A percentile compares a stretch with the other conserved stretches of the same genome.
These are phyloP conservation scores for Plagodis pulveraria DNA, from an alignment of 2,888 invertebrate genomes.

Conservation along the genomic window DNA sequence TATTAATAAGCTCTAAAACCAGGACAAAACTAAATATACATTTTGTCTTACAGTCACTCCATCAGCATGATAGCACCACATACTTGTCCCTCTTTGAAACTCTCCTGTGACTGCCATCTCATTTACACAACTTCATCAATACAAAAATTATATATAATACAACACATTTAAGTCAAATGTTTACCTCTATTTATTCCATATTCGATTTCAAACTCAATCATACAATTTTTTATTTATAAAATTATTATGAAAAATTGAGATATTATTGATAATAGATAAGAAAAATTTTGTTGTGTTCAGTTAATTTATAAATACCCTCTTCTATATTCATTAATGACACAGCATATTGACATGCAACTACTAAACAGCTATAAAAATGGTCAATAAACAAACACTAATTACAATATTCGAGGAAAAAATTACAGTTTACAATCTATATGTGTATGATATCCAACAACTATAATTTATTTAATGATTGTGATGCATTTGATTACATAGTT, in stretches of 20 bases:
- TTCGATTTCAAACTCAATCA: slow-evolving; percentile 6
- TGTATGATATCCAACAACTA: slow-evolving; percentile 32
- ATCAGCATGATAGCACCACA: slow-evolving; percentile 79
- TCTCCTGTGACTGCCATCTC: slow-evolving; percentile 26
- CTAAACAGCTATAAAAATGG: slow-evolving; percentile 21
- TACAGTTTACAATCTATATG: slow-evolving; percentile 29
- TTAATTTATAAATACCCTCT: neutral
- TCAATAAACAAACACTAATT: slow-evolving; percentile 27
- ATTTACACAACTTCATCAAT: slow-evolving; percentile 25
- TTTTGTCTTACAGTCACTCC: slow-evolving; percentile 72
- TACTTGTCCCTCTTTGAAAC: slow-evolving; percentile 47
- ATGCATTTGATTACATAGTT: slow-evolving; percentile 32
- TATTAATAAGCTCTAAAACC: slow-evolving; percentile 84
- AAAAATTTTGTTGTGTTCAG: neutral
- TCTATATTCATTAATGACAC: neutral
- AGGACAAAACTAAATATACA: slow-evolving; percentile 78
- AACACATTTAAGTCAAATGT: slow-evolving; percentile 13
- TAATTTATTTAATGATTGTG: slow-evolving; percentile 33
- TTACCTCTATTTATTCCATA: slow-evolving; percentile 12
- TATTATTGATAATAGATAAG: neutral
- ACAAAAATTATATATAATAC: slow-evolving; percentile 22
- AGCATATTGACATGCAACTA: slow-evolving; percentile 29
- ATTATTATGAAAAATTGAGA: slow-evolving; percentile 17
- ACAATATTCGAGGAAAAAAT: slow-evolving; percentile 41
- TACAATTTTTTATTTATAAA: slow-evolving; percentile 7